Evolutionary conservation across 2,888 invertebrate genomes (phyloP).

Genomic region (Anoncus sp.): DNA sequence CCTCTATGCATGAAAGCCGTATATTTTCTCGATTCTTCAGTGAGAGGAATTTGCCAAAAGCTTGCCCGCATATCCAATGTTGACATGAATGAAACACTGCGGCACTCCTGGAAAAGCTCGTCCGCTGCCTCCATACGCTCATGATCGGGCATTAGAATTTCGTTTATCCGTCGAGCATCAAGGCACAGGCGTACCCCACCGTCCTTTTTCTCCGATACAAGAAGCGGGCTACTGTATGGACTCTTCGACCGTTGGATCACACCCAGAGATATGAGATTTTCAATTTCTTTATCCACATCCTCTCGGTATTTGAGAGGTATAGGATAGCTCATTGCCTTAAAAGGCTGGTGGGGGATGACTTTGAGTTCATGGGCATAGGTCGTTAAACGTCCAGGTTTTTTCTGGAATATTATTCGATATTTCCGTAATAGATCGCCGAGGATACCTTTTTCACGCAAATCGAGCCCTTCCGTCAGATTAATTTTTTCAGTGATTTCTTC

Average conservation of each 20-base stretch:
- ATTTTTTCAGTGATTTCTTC: no score
- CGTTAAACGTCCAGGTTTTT: no score
- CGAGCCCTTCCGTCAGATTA: no score
- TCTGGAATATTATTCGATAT: no score
- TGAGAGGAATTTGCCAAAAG: slow-evolving; percentile 1
- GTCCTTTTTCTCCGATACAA: neutral
- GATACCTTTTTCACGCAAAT: no score
- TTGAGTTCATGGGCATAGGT: slow-evolving; percentile 12
- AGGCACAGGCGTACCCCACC: neutral
- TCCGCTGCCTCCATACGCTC: neutral
- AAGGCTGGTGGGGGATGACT: slow-evolving; percentile 56
- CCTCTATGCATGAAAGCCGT: neutral
- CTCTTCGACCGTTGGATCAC: no score
- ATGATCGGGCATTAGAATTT: neutral
- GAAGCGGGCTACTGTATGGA: no score
- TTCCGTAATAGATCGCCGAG: no score
- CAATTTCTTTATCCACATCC: no score
- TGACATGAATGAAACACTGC: neutral
- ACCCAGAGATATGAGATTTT: no score
- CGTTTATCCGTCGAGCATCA: neutral
- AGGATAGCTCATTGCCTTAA: slow-evolving; percentile 17
- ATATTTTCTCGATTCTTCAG: neutral
- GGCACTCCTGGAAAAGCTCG: neutral
- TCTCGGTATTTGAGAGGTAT: no score
- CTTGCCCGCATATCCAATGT: neutral